These are phyloP conservation scores for Aspidiotus destructor DNA, from an alignment of 2,888 invertebrate species.

Conservation along the genomic window DNA sequence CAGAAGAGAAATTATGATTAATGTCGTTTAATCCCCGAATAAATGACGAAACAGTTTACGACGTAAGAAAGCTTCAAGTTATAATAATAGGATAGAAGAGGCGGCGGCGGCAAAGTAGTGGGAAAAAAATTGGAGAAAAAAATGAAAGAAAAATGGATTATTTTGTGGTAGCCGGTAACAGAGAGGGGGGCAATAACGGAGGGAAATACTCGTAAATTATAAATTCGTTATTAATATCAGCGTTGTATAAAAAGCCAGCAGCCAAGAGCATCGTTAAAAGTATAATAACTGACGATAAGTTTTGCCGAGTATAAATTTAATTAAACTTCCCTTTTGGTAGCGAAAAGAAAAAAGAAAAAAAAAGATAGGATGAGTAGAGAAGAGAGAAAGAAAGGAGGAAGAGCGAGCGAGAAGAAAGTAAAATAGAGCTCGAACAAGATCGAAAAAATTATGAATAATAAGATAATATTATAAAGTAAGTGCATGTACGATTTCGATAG, in stretches of 20 bases:
- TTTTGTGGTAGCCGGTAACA: constrained; percentile 22
- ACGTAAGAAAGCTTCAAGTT: constrained; percentile 30
- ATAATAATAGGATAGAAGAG: constrained; percentile 16
- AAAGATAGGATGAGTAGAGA: not conserved
- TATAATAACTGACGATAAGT: constrained; percentile 32
- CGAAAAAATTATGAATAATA: too few relatives aligned
- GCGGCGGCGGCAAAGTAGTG: not conserved
- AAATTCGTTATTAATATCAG: constrained; percentile 32
- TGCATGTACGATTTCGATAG: too few relatives aligned
- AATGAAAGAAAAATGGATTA: constrained; percentile 30
- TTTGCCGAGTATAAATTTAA: constrained; percentile 30
- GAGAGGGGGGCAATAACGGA: constrained; percentile 12
- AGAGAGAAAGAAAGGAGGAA: too few relatives aligned
- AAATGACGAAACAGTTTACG: constrained; percentile 32
- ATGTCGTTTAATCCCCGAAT: constrained; percentile 32
- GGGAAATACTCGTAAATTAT: constrained; percentile 26
- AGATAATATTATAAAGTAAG: too few relatives aligned
- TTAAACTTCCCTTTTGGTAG: constrained; percentile 21
- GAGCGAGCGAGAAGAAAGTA: too few relatives aligned
- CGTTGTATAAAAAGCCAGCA: constrained; percentile 28
- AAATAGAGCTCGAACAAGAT: too few relatives aligned
- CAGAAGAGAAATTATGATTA: constrained; percentile 32
- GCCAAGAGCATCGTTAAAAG: constrained; percentile 31
- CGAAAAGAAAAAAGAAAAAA: not conserved
- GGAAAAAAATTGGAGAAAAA: constrained; percentile 18